Percentiles rank a stretch among this genome's conserved stretches.
Conservation (phyloP, 1,140 invertebrate species). For the Drosophila sulfurigaster region DNA sequence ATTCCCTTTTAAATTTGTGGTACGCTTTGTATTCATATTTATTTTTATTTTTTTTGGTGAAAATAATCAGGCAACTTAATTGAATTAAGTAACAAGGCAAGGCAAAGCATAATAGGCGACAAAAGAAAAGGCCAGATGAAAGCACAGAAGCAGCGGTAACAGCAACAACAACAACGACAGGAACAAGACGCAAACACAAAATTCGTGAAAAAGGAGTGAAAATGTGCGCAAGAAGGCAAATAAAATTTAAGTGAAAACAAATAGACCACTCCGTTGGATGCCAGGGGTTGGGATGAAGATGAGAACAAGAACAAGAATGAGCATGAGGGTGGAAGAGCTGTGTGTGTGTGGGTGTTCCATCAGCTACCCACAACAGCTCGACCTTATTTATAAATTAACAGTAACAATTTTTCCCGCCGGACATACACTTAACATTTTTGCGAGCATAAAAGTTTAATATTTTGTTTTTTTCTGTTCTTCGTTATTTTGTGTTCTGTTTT, state of each 20-base stretch:
- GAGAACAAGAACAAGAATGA: neutral
- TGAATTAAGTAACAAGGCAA: constrained; percentile 65
- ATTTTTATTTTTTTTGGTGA: constrained; percentile 54
- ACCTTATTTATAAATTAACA: constrained; percentile 82
- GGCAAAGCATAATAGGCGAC: constrained; percentile 53
- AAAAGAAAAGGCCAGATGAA: constrained; percentile 63
- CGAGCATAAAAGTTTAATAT: constrained; percentile 71
- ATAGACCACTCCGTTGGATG: constrained; percentile 47
- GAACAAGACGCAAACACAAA: constrained; percentile 31
- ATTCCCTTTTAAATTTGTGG: neutral
- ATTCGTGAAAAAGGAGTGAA: constrained; percentile 60
- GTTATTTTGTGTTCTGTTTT: constrained; percentile 1
- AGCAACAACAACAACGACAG: constrained; percentile 14
- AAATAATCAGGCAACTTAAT: constrained; percentile 81
- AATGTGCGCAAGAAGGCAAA: constrained; percentile 72
- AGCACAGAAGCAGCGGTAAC: constrained; percentile 10
- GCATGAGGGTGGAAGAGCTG: neutral
- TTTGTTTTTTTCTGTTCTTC: neutral
- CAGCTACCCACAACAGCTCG: constrained; percentile 57
- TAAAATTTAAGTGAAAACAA: constrained; percentile 80
- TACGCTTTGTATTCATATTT: constrained; percentile 15
- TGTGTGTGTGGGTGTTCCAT: constrained; percentile 31
- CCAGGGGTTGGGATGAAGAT: neutral
- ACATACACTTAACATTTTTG: constrained; percentile 76
- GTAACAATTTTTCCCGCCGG: constrained; percentile 78